phyloP scores from a whole-genome alignment of 2,797 vertebrate species.

The Rousettus madagascariensis region DNA sequence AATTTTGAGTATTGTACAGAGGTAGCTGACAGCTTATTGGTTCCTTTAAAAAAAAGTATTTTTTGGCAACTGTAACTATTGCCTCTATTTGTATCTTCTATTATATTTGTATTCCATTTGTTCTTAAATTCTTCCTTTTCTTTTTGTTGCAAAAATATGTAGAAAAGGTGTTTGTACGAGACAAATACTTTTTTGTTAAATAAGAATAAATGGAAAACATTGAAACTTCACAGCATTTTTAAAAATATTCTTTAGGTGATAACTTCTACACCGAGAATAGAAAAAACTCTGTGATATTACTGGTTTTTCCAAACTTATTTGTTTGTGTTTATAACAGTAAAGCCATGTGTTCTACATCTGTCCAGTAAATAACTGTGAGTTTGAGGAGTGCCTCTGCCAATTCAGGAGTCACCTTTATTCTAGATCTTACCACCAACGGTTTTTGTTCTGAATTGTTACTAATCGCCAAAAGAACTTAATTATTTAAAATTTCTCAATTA shows the following conservation, averaged over 20 bases:
- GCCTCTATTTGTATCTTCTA: background rate
- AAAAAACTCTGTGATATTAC: conserved; percentile 20
- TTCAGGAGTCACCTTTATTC: background rate
- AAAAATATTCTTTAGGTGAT: background rate
- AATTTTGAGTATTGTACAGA: background rate
- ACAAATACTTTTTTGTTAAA: conserved; percentile 2
- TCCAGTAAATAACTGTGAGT: background rate
- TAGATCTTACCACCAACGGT: background rate
- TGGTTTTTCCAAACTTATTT: background rate
- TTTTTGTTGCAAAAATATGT: background rate
- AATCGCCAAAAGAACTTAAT: background rate
- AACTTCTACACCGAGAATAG: background rate
- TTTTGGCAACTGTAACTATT: background rate
- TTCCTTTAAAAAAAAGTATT: background rate
- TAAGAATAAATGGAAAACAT: background rate
- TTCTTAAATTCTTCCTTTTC: background rate
- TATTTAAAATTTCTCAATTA: background rate
- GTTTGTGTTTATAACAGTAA: background rate
- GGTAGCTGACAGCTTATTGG: background rate
- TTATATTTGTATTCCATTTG: conserved; percentile 2
- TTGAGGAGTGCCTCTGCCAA: background rate
- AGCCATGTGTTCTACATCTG: background rate
- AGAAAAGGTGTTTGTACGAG: background rate
- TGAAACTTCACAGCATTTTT: background rate
- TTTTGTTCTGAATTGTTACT: background rate